Conservation (phyloP, 2,888 invertebrate genomes). For the Dolichomitus sp. region DNA sequence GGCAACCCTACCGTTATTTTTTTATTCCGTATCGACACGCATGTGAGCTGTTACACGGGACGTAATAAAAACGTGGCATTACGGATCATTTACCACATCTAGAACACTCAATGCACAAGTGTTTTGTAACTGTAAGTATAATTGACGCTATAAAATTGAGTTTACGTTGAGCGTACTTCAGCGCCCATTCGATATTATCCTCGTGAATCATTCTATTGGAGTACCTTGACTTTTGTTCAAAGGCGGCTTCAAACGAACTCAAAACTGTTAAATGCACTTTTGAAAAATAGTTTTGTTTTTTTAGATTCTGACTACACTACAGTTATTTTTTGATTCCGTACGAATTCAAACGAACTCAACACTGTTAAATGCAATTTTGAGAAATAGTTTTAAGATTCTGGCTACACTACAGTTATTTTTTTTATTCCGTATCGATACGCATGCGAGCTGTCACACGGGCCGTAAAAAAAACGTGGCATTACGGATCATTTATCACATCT, state of each 20-base stretch:
- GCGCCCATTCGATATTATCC: background rate
- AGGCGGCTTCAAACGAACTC: too few relatives aligned
- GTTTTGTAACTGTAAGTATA: constrained; percentile 2
- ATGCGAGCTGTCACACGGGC: constrained; percentile 7
- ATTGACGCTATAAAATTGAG: constrained; percentile 15
- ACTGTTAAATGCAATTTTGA: constrained; percentile 36
- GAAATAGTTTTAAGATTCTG: background rate
- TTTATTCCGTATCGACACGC: constrained; percentile 9
- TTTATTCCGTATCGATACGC: constrained; percentile 7
- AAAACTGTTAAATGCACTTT: too few relatives aligned
- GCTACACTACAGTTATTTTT: background rate
- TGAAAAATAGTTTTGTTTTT: too few relatives aligned
- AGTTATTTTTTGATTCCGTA: background rate
- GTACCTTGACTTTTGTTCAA: background rate
- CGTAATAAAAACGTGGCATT: constrained; percentile 31
- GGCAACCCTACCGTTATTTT: too few relatives aligned
- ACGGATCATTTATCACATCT: constrained; percentile 28
- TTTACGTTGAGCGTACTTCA: constrained; percentile 1
- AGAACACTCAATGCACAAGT: background rate
- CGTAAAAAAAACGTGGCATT: constrained; percentile 30
- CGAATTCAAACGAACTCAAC: constrained; percentile 54
- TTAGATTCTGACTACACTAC: background rate
- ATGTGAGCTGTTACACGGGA: constrained; percentile 7
- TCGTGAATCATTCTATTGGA: background rate
- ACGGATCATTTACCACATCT: constrained; percentile 27